A percentile compares a stretch with the other conserved stretches of the same genome.
Evolutionary conservation across 1,140 invertebrate genomes (phyloP).

Genomic region (Pachypeltis micranthus): DNA sequence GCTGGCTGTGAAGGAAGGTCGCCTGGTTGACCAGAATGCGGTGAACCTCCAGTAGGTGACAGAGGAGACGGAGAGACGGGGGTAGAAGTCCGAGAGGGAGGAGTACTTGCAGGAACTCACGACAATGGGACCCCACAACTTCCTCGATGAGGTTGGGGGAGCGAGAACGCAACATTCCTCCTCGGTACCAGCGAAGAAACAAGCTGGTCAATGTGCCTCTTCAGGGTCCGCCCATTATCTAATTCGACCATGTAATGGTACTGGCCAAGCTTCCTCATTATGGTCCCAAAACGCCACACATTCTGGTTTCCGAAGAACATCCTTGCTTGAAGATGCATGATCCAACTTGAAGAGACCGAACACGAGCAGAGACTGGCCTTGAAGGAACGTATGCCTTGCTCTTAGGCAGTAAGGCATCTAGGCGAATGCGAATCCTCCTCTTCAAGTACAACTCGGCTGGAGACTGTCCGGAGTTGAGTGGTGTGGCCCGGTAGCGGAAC

Average conservation of each 20-base stretch:
- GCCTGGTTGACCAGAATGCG: too few relatives aligned
- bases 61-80: too few relatives aligned
- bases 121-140: too few relatives aligned
- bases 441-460: background rate
- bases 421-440: background rate
- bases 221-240: constrained; percentile 21
- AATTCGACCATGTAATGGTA: constrained; percentile 24
- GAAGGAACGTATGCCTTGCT: background rate
- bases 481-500: background rate
- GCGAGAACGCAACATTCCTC: background rate
- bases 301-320: background rate
- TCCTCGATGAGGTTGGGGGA: too few relatives aligned
- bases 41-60: too few relatives aligned
- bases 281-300: constrained; percentile 17
- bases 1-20: too few relatives aligned
- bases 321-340: background rate
- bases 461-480: background rate
- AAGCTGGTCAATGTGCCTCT: constrained; percentile 27
- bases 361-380: background rate
- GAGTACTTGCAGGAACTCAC: too few relatives aligned
- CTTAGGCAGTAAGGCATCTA: background rate
- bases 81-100: too few relatives aligned
- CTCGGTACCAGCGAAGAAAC: background rate
- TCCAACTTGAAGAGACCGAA: background rate
- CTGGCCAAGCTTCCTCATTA: constrained; percentile 21